Percentiles rank a stretch among this genome's conserved stretches.
Conservation (phyloP, 2,797 vertebrate species). For the Xiphorhynchus erythropygius region DNA sequence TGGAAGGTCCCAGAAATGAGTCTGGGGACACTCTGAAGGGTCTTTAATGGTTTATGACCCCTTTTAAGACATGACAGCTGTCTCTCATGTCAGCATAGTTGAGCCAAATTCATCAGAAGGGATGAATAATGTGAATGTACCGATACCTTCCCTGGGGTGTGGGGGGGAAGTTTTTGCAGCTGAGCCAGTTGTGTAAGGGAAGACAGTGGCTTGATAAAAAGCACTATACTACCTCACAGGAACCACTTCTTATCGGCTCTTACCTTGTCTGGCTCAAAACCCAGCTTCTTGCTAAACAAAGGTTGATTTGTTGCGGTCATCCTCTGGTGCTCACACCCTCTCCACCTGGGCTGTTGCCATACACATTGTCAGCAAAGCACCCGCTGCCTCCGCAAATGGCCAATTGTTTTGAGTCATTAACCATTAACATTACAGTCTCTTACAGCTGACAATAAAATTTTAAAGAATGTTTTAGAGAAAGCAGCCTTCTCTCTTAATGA, state of each 20-base stretch:
- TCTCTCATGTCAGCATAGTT: neutral
- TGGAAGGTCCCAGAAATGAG: neutral
- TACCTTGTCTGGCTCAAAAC: neutral
- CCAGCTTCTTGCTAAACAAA: neutral
- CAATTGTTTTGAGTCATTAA: neutral
- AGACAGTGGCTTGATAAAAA: neutral
- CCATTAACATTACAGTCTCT: neutral
- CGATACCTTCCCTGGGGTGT: neutral
- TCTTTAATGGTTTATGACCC: neutral
- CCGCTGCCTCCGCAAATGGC: neutral
- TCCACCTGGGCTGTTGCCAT: neutral
- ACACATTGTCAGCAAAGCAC: neutral
- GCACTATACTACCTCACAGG: neutral
- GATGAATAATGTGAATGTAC: neutral
- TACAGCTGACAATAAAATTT: neutral
- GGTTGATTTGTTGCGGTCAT: neutral
- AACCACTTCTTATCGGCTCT: neutral
- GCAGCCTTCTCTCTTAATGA: neutral
- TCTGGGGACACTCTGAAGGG: too few species aligned
- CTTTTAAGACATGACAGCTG: neutral
- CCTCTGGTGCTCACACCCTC: neutral
- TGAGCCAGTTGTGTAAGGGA: neutral
- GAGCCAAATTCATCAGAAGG: neutral
- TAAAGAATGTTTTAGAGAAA: neutral
- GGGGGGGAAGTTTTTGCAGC: neutral